phyloP scores from a whole-genome alignment of 23 tunicate species.

The Halocynthia roretzi region DNA sequence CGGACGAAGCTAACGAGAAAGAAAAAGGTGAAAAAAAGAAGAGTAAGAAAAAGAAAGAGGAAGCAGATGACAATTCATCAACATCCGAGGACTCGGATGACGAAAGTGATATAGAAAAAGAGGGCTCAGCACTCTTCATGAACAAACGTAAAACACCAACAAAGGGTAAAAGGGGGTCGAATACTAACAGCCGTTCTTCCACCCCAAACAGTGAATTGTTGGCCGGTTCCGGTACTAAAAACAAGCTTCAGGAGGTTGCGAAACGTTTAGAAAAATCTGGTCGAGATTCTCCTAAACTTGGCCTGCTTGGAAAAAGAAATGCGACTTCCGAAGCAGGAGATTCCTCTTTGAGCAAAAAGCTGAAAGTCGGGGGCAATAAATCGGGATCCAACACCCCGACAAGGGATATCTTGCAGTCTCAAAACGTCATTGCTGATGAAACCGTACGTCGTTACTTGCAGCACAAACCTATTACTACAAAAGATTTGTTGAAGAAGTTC shows the following conservation, averaged over 20 bases:
- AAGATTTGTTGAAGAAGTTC: constrained; percentile 83
- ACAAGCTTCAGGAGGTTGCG: constrained; percentile 32
- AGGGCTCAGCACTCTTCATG: constrained; percentile 66
- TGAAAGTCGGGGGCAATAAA: constrained; percentile 9
- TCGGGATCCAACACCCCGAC: constrained; percentile 37
- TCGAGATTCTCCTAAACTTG: constrained; percentile 16
- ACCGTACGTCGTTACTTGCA: constrained; percentile 57
- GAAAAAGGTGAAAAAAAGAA: constrained; percentile 12
- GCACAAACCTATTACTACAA: constrained; percentile 82
- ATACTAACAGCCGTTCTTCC: constrained; percentile 51
- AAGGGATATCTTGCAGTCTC: constrained; percentile 33
- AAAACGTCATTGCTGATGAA: constrained; percentile 45
- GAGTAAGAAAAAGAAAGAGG: constrained; percentile 20
- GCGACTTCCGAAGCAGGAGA: constrained; percentile 25
- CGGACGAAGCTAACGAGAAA: constrained; percentile 18
- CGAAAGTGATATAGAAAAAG: constrained; percentile 70
- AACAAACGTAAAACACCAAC: constrained; percentile 33
- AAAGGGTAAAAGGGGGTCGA: constrained; percentile 43
- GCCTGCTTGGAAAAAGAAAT: constrained; percentile 54
- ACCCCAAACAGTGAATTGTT: constrained; percentile 56
- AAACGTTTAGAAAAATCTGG: constrained; percentile 50
- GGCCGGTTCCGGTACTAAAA: constrained; percentile 7
- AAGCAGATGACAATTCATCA: constrained; percentile 39
- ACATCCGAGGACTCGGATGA: constrained; percentile 47
- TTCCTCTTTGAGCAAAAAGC: constrained; percentile 30